These are phyloP conservation scores for Aleiodes alternator DNA, from an alignment of 2,888 invertebrate genomes.

Conservation along the genomic window DNA sequence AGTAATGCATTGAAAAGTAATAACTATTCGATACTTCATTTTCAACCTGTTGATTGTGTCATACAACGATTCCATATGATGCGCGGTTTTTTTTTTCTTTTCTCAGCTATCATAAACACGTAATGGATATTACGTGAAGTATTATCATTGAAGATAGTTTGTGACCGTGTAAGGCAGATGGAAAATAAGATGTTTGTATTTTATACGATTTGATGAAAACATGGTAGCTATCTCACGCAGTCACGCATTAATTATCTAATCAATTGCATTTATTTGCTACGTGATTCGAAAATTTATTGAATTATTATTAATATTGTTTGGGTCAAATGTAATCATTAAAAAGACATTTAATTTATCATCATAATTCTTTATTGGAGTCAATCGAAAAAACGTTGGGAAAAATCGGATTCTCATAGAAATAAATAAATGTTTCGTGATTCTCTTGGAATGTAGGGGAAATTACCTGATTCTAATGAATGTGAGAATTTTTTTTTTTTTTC, in stretches of 20 bases:
- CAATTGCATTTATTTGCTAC: not conserved
- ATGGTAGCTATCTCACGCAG: conserved; percentile 14
- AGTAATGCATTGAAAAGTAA: not conserved
- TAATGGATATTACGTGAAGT: conserved; percentile 33
- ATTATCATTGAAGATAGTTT: conserved; percentile 16
- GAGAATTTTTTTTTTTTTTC: too few species aligned
- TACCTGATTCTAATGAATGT: too few species aligned
- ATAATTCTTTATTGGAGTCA: too few species aligned
- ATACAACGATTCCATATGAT: not conserved
- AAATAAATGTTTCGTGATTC: too few species aligned
- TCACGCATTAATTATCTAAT: conserved; percentile 16
- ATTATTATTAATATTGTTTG: too few species aligned
- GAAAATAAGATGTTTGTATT: conserved; percentile 22
- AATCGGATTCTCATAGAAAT: too few species aligned
- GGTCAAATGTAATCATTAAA: too few species aligned
- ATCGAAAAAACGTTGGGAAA: too few species aligned
- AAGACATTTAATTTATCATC: too few species aligned
- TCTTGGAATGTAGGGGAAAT: too few species aligned
- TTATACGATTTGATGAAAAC: conserved; percentile 2
- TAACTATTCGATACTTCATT: conserved; percentile 23
- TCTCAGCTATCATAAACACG: not conserved
- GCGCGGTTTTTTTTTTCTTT: conserved; percentile 5
- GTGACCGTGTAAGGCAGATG: not conserved
- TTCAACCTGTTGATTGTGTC: conserved; percentile 13
- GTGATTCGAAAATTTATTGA: too few species aligned